phyloP scores from a whole-genome alignment of 2,888 invertebrate species.

The Caenorhabditis macrosperma region DNA sequence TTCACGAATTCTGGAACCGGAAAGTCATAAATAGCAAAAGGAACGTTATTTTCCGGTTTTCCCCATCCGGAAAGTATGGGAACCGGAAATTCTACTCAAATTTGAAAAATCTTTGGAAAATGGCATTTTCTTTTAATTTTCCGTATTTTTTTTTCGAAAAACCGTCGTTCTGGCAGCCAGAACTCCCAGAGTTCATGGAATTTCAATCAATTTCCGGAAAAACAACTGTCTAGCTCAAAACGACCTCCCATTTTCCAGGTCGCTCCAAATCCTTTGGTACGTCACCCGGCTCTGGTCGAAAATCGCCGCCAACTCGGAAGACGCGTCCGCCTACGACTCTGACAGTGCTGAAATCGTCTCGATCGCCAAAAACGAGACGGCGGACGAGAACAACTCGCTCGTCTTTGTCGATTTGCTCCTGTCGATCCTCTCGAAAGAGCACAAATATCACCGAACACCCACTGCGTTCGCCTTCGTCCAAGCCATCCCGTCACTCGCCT shows the following conservation, averaged over 20 bases:
- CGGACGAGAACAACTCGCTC: conserved; percentile 41
- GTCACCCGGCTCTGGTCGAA: conserved; percentile 58
- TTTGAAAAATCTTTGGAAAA: too few relatives aligned
- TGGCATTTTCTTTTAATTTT: too few relatives aligned
- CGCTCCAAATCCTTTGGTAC: conserved; percentile 61
- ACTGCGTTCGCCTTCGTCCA: conserved; percentile 60
- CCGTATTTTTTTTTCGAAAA: too few relatives aligned
- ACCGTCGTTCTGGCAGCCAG: too few relatives aligned
- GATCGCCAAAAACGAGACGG: conserved; percentile 59
- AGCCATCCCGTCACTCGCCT: conserved; percentile 51
- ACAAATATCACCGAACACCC: conserved; percentile 61
- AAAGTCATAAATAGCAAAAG: neutral
- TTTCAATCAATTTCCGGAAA: too few relatives aligned
- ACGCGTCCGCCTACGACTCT: conserved; percentile 46
- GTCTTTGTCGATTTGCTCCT: conserved; percentile 69
- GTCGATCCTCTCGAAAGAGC: conserved; percentile 59
- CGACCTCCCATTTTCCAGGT: conserved; percentile 23
- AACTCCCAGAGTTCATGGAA: too few relatives aligned
- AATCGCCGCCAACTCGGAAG: conserved; percentile 30
- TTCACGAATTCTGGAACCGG: neutral
- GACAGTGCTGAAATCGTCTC: conserved; percentile 54
- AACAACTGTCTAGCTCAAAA: too few relatives aligned
- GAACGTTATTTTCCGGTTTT: too few relatives aligned
- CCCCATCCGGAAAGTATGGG: too few relatives aligned
- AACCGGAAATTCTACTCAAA: too few relatives aligned